phyloP scores from a whole-genome alignment of 2,888 invertebrate genomes.

The Eudasyphora cyanicolor region DNA sequence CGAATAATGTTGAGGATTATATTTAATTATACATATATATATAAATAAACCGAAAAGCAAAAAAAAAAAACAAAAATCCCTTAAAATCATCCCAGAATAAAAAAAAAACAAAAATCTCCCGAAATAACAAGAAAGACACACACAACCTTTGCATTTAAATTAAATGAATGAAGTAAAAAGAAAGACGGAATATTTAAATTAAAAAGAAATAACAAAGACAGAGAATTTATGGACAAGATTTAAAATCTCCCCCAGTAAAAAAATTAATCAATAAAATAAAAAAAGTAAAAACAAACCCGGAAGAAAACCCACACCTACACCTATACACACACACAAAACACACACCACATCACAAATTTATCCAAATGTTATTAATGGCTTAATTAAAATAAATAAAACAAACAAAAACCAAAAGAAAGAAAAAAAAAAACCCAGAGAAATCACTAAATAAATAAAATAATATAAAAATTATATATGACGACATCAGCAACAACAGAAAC shows the following conservation, averaged over 20 bases:
- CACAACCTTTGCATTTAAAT: constrained; percentile 58
- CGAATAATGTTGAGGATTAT: constrained; percentile 23
- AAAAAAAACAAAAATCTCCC: constrained; percentile 16
- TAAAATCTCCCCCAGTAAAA: not conserved
- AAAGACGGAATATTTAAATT: not conserved
- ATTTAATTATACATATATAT: not conserved
- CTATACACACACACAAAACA: not conserved
- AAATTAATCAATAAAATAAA: not conserved
- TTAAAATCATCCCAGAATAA: not conserved
- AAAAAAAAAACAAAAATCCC: not conserved
- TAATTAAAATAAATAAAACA: constrained; percentile 53
- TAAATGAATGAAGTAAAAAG: constrained; percentile 5
- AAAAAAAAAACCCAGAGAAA: constrained; percentile 32
- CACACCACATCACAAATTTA: constrained; percentile 45
- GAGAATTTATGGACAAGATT: not conserved
- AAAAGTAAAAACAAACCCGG: constrained; percentile 15
- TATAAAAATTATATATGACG: too few relatives aligned
- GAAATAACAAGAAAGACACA: not conserved
- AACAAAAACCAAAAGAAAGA: constrained; percentile 3
- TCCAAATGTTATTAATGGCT: constrained; percentile 63
- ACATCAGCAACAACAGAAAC: not conserved
- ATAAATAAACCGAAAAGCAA: not conserved
- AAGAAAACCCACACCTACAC: too few relatives aligned
- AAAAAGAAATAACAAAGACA: not conserved
- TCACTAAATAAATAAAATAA: constrained; percentile 5